Evolutionary conservation across 2,113 vertebrate genomes (phyloP), one percentile per base, ranked within the genome.

Genomic region (Ptilorrhoa leucosticta): DNA sequence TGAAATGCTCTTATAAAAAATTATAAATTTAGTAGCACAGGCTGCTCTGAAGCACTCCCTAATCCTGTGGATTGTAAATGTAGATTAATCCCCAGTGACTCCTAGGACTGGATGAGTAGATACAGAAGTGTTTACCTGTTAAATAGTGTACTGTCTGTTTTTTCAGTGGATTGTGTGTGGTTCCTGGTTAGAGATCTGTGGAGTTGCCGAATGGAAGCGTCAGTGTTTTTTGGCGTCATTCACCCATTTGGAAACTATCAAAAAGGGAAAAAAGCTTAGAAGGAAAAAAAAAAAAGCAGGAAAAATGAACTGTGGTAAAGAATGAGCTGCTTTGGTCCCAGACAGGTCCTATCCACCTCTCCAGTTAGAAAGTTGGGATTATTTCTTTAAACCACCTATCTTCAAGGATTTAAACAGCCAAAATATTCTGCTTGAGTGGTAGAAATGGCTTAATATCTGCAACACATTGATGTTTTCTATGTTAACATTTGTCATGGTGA

Each of bases 191-290:
- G 44, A 81, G 33, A 22, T 57, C 22, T 65, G 37, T 58, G 14
- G 14, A 61, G 20, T 0, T 84, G 61, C 9, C 1, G 0, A 47
- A 51, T 35, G 13, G 13, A 77, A 51, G 6, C 3, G 0, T 88
- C 65, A 44, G 0, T 47, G 7, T 26, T 57, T 64, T 45, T 40
- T 33, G 28, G 10, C 26, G 37, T 48, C 9, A 10, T 58, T 87
- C 13, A 27, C 10, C 42, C 11, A 0, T 58, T 68, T 86, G 78
- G 35, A 64, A 65, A 76, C 16, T 18, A 8, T 63, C n/a, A 53
- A 5, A 69, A 83, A 37, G 45, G 4, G 1, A 7, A 54, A 78
- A 56, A 57, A 12, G 3, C 47, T 42, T 13, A 15, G 18, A 13
- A 11, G 8, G 1, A 3, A 26, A 13, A 16, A 33, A 21, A 3